Conservation (phyloP, 2,113 vertebrate species). For the Gobio gobio region DNA sequence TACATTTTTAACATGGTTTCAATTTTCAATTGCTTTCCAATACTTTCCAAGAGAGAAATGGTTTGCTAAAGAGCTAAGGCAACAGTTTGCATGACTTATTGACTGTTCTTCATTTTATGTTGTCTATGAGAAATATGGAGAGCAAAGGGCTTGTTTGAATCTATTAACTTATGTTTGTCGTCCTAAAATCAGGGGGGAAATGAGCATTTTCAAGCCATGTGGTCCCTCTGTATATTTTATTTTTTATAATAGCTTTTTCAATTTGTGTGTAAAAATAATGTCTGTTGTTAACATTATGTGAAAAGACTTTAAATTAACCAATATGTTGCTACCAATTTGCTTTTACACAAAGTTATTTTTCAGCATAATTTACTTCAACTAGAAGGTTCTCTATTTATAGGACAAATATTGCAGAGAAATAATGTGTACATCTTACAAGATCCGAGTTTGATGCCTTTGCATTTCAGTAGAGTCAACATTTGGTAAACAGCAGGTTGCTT, state of each 20-base stretch:
- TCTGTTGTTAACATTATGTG: neutral
- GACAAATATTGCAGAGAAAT: neutral
- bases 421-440: neutral
- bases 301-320: neutral
- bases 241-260: neutral
- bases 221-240: neutral
- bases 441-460: neutral
- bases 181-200: neutral
- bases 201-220: neutral
- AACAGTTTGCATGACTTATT: neutral
- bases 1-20: neutral
- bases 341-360: neutral
- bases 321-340: neutral
- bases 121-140: neutral
- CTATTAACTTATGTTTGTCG: neutral
- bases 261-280: neutral
- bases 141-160: neutral
- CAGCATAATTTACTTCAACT: neutral
- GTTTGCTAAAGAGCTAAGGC: neutral
- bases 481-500: conserved; percentile 6
- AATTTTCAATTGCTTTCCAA: neutral
- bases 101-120: neutral
- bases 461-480: conserved; percentile 8
- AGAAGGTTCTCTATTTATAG: neutral
- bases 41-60: neutral